These are phyloP conservation scores for Cryptocephalus primarius DNA, from an alignment of 2,888 invertebrate genomes.

Conservation along the genomic window DNA sequence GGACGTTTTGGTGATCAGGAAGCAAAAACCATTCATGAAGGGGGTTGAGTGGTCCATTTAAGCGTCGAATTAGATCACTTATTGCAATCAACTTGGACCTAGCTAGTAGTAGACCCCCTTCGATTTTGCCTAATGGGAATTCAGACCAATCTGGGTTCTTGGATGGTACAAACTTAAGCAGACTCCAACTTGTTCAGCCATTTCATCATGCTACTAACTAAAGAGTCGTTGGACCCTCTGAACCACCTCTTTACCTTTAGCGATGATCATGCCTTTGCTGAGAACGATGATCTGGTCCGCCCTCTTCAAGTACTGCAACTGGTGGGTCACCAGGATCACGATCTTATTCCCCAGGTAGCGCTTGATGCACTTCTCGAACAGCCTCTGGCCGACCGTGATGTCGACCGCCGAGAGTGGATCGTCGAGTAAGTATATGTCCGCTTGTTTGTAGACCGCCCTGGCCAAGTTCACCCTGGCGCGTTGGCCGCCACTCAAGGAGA, in stretches of 20 bases:
- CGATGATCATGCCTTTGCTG: slow-evolving; percentile 36
- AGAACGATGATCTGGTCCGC: slow-evolving; percentile 27
- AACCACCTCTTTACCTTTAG: slow-evolving; percentile 9
- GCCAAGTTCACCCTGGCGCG: slow-evolving; percentile 72
- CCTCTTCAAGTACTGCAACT: slow-evolving; percentile 52
- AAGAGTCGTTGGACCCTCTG: too few relatives aligned
- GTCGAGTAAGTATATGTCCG: slow-evolving; percentile 70
- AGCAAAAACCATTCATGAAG: too few relatives aligned
- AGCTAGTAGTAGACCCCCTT: too few relatives aligned
- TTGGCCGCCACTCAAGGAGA: slow-evolving; percentile 74
- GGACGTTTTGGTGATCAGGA: too few relatives aligned
- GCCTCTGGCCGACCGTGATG: slow-evolving; percentile 59
- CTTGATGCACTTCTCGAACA: slow-evolving; percentile 62
- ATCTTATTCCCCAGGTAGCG: slow-evolving; percentile 43
- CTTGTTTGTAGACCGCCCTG: slow-evolving; percentile 62
- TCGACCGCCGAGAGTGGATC: slow-evolving; percentile 79
- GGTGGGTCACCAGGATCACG: slow-evolving; percentile 56
- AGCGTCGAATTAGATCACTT: too few relatives aligned
- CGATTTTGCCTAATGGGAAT: too few relatives aligned
- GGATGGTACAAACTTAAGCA: too few relatives aligned
- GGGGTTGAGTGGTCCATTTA: too few relatives aligned
- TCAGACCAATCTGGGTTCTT: too few relatives aligned
- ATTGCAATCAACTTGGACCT: too few relatives aligned
- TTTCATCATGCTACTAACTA: too few relatives aligned
- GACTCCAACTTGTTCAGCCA: too few relatives aligned